Conservation (phyloP, 1,140 invertebrate species). For the Leptinotarsa undecemlineata region DNA sequence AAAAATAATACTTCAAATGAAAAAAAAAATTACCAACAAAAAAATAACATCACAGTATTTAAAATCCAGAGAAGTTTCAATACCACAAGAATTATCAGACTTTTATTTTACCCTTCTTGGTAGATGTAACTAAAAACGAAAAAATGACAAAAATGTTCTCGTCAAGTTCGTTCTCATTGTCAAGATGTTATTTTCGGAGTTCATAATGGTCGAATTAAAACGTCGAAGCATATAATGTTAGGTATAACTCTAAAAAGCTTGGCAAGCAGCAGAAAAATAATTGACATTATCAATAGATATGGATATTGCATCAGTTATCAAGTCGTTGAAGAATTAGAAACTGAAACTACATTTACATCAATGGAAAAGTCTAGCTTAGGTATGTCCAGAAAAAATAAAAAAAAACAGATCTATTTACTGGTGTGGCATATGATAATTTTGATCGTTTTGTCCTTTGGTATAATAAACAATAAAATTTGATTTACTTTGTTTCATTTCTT, state of each 20-base stretch:
- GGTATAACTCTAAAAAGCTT: slow-evolving; percentile 37
- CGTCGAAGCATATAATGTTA: slow-evolving; percentile 37
- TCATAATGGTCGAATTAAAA: not conserved
- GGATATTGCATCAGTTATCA: slow-evolving; percentile 40
- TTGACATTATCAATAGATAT: slow-evolving; percentile 39
- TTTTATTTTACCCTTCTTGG: not conserved
- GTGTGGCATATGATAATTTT: slow-evolving; percentile 53
- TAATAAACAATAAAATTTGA: too few relatives aligned
- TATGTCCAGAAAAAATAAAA: slow-evolving; percentile 44
- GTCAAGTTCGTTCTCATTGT: not conserved
- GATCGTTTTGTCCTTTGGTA: too few relatives aligned
- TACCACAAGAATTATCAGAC: not conserved
- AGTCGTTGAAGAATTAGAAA: slow-evolving; percentile 40
- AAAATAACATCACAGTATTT: not conserved
- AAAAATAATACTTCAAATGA: too few relatives aligned
- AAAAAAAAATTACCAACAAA: too few relatives aligned
- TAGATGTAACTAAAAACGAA: not conserved
- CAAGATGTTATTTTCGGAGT: slow-evolving; percentile 1
- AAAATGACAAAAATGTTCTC: not conserved
- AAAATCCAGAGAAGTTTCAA: not conserved
- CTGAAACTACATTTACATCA: slow-evolving; percentile 35
- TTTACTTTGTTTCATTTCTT: too few relatives aligned
- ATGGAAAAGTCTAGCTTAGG: slow-evolving; percentile 35
- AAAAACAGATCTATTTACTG: slow-evolving; percentile 40
- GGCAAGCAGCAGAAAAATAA: slow-evolving; percentile 40